Evolutionary conservation across 2,888 invertebrate genomes (phyloP), one percentile per base, ranked within the genome.

Genomic region (Drosophila anomalata): DNA sequence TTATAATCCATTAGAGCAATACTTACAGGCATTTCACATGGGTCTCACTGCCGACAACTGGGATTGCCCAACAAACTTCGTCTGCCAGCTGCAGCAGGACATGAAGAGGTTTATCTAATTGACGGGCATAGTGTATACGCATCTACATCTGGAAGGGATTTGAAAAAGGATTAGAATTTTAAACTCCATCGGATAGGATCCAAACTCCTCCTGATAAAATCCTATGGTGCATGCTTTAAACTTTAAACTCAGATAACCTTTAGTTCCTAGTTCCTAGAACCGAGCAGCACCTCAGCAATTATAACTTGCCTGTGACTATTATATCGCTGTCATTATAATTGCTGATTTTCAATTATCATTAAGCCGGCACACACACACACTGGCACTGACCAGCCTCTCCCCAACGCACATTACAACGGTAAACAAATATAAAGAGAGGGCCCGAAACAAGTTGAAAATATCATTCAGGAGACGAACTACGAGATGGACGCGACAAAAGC

Each of bases 1-100:
- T 2, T 42, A 17, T 8, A 5, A 8, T 41, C 12, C 0, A 12
- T 12, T 4, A 4, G 12, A 17, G 44, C 36, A 22, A 0, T 58
- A 88, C 90, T 86, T 78, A 90, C 90, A 90, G 90, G 90, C 90
- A 90, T 90, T 90, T 90, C 90, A 90, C 89, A 90, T 90, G 90
- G 90, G 90, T 89, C 88, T 89, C 79, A 79, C 82, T 81, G 80
- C 83, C 81, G 77, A 80, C 90, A 83, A 89, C 79, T 78, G 77
- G 78, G 70, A 52, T 83, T 78, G 85, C 83, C 85, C 85, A 84
- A 87, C 85, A 87, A 84, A 75, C 75, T 78, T 75, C 67, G 82
- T 73, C 75, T 79, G 69, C 75, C 73, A 77, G 72, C 73, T 76
- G 75, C 58, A 68, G 79, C 72, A 77, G 71, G 71, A 77, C 85